Evolutionary conservation across 2,113 vertebrate genomes (phyloP), one percentile per base, ranked within the genome.

Genomic region (Oryzias woworae): DNA sequence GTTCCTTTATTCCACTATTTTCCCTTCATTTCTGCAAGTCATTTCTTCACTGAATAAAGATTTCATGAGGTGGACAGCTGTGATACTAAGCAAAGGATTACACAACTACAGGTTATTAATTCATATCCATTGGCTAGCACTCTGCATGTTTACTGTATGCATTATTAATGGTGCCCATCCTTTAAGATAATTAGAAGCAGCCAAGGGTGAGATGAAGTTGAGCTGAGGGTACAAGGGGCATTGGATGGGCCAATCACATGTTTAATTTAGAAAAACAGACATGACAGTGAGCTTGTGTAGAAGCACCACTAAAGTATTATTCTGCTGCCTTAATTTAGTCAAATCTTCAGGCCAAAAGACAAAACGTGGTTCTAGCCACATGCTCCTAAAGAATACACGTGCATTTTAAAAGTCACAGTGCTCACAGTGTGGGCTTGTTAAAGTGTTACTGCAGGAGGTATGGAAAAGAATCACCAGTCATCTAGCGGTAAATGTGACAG

Each of bases 201-300:
- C 56, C 59, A 67, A 57, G 13, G 17, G 50, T 68, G 0, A 51
- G 51, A 58, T 7, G 53, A 45, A 1, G 17, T 49, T 59, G 18
- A 49, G 42, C 78, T 18, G 53, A 77, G 55, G 57, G 73, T 76
- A 70, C 63, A 65, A 65, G 67, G 60, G 51, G 57, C 20, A 69
- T 73, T 48, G 75, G 74, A 50, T 18, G 62, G 59, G 44, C 56
- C 50, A 23, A 42, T 77, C 69, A 67, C 49, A 56, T 18, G 42
- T 58, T 71, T 63, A 42, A 75, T 82, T 71, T 80, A n/a, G 57
- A 23, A 76, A 76, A 76, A 14, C 7, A 53, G 49, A 76, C 41
- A 22, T 69, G 76, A 66, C 74, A 80, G 78, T 65, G 71, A 70
- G 77, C 62, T 72, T 7, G 26, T 78, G 72, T 84, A 74, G 84